Evolutionary conservation across 2,797 vertebrate genomes (phyloP).

Genomic region (Sebastes itinus): DNA sequence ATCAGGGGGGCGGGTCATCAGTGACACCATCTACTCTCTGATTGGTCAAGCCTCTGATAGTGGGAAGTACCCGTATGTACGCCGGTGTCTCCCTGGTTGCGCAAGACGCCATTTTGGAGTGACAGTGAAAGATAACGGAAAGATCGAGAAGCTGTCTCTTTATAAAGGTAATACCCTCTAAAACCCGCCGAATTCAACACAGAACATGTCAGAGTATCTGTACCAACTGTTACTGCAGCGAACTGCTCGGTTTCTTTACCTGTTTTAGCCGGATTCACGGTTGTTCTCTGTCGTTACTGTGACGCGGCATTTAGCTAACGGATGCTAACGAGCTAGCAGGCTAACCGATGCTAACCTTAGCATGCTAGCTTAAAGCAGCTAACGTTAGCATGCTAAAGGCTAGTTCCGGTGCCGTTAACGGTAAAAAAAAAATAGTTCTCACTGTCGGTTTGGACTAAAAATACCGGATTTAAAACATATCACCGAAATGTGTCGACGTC

Average conservation of each 20-base stretch:
- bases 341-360: not conserved
- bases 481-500: no score
- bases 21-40: not conserved
- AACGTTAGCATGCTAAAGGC: not conserved
- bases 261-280: not conserved
- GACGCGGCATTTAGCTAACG: constrained; percentile 78
- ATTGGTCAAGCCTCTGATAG: constrained; percentile 66
- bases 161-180: constrained; percentile 71
- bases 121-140: constrained; percentile 79
- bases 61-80: constrained; percentile 64
- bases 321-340: not conserved
- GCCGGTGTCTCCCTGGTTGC: constrained; percentile 80
- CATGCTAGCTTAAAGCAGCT: not conserved
- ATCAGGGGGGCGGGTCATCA: constrained; percentile 31
- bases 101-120: constrained; percentile 88
- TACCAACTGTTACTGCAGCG: not conserved
- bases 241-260: not conserved
- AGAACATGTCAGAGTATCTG: not conserved
- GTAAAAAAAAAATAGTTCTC: not conserved
- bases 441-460: not conserved
- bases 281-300: constrained; percentile 57
- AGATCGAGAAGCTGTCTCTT: constrained; percentile 76
- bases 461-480: not conserved
- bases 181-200: not conserved
- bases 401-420: constrained; percentile 4